Evolutionary conservation across 2,888 invertebrate species (phyloP), one percentile per base, ranked within the genome.

Genomic region (Gastrophysa polygoni): DNA sequence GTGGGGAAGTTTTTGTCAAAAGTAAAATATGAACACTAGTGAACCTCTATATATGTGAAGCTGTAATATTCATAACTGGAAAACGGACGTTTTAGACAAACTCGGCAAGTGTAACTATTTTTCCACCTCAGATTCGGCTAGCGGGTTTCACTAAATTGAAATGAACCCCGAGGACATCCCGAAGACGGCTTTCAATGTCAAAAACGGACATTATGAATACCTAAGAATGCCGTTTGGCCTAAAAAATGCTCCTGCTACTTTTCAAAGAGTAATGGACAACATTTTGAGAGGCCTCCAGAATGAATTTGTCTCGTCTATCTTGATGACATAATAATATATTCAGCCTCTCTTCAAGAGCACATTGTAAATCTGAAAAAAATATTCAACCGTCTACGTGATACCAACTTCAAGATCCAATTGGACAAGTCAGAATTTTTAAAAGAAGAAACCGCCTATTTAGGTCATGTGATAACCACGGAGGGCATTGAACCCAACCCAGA

Each of bases 151-250:
- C 28, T 65, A 68, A 46, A 69, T 70, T 6, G 59, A 68, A 46
- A 70, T 69, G 64, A 21, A 59, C n/a, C 43, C 54, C 17, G 38
- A 57, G n/a, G n/a, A n/a, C n/a, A n/a, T n/a, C n/a, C n/a, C n/a
- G n/a, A n/a, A 1, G 24, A 70, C 70, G 11, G 67, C 68, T 10
- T 70, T 69, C 34, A 61, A 16, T 14, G 54, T 47, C 8, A 59
- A 66, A 43, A 58, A 63, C 10, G 60, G 63, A 2, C 65, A 69
- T 21, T 69, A 66, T 18, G 61, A 67, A 59, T 68, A 50, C 17
- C 10, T 61, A 4, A 34, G 72, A 16, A 74, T 75, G 73, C 70
- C 70, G 1, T 73, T 74, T 47, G 73, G 71, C 57, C 51, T 70
- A 38, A 71, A 71, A 64, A 71, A 70, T 46, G 68, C 72, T 2